Conservation (phyloP, 2,797 vertebrate genomes). For the Mormyrus proboscirostris region DNA sequence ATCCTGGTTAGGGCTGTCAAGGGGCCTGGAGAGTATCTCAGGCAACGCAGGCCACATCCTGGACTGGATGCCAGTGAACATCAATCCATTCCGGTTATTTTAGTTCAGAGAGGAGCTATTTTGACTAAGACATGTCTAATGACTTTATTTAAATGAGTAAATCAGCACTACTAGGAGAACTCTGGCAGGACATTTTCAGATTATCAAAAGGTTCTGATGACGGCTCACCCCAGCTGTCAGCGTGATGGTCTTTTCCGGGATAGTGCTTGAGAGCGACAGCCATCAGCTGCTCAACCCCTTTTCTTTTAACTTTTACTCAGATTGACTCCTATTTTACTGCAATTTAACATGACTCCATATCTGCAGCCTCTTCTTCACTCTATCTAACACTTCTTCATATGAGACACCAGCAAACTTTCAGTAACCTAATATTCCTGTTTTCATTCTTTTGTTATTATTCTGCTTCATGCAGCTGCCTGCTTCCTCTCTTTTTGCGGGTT, state of each 20-base stretch:
- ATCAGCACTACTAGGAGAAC: neutral
- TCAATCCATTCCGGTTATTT: neutral
- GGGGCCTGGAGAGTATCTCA: neutral
- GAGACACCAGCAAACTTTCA: neutral
- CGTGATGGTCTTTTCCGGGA: neutral
- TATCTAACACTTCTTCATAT: neutral
- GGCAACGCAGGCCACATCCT: neutral
- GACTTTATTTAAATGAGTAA: neutral
- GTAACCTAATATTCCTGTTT: neutral
- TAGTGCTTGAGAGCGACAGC: neutral
- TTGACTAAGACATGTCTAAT: neutral
- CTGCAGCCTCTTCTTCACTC: neutral
- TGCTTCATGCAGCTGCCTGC: neutral
- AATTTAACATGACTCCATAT: neutral
- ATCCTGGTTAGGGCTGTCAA: neutral
- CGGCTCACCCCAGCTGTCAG: neutral
- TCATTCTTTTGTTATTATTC: neutral
- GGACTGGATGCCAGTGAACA: neutral
- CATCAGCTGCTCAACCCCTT: neutral
- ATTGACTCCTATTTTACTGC: neutral
- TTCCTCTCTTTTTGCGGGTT: neutral
- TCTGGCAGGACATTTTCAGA: neutral
- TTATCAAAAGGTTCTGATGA: neutral
- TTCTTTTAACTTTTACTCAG: neutral
- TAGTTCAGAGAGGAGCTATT: neutral